phyloP scores from a whole-genome alignment of 2,113 vertebrate species.

The Colius striatus region DNA sequence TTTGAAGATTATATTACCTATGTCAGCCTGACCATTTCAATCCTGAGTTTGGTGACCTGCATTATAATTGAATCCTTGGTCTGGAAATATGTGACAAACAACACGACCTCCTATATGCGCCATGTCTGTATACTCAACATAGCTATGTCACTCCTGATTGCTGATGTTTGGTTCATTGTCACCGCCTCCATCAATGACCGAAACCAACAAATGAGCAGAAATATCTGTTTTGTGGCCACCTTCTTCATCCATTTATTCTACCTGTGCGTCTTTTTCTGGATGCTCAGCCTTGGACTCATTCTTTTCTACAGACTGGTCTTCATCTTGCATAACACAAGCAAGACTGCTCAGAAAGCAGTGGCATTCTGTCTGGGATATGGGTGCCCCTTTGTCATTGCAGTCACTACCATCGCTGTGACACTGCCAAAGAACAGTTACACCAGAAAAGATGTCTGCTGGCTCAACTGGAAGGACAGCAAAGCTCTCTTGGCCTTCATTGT shows the following conservation, averaged over 20 bases:
- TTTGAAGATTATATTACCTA: constrained; percentile 75
- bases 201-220: neutral
- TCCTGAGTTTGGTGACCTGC: constrained; percentile 80
- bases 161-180: constrained; percentile 82
- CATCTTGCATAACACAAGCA: constrained; percentile 84
- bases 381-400: constrained; percentile 84
- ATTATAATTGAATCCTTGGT: constrained; percentile 82
- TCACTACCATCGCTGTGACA: constrained; percentile 72
- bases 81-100: constrained; percentile 89
- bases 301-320: constrained; percentile 90
- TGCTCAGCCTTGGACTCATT: constrained; percentile 86
- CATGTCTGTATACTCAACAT: constrained; percentile 90
- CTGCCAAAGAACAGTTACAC: constrained; percentile 73
- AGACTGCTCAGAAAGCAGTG: constrained; percentile 78
- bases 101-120: constrained; percentile 84
- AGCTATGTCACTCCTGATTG: constrained; percentile 80
- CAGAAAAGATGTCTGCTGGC: constrained; percentile 78
- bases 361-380: constrained; percentile 84
- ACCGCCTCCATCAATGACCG: neutral
- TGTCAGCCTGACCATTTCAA: constrained; percentile 79
- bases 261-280: constrained; percentile 94
- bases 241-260: constrained; percentile 89
- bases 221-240: constrained; percentile 75
- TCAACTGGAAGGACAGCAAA: constrained; percentile 79
- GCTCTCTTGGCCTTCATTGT: constrained; percentile 84